Conservation (phyloP, 1,140 invertebrate species). For the Papilio glaucus region DNA sequence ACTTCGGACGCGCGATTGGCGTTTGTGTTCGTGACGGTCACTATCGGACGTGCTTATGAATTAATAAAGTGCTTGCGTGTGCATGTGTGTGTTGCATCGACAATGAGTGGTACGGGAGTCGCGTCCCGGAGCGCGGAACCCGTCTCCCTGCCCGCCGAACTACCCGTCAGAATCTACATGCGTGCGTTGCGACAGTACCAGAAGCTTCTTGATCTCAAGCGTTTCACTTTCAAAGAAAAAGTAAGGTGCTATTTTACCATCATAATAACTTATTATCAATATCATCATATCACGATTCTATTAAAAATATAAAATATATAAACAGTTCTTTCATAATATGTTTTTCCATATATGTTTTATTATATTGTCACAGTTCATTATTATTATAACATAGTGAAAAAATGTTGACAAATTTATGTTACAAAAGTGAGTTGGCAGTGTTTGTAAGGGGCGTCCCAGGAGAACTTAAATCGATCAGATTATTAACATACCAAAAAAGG, state of each 20-base stretch:
- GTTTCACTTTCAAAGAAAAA: slow-evolving; percentile 77
- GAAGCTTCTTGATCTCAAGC: slow-evolving; percentile 81
- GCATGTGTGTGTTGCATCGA: slow-evolving; percentile 58
- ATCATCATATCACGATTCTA: background rate
- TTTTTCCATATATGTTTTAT: slow-evolving; percentile 6
- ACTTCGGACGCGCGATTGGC: slow-evolving; percentile 79
- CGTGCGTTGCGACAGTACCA: slow-evolving; percentile 85
- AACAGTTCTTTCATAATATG: background rate
- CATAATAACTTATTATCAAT: background rate
- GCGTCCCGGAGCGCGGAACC: slow-evolving; percentile 63
- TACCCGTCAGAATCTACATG: slow-evolving; percentile 84
- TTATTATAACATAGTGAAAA: background rate
- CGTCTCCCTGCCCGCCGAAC: slow-evolving; percentile 81
- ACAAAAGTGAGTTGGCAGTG: no score
- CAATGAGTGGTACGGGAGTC: slow-evolving; percentile 73
- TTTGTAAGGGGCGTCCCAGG: no score
- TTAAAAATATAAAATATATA: background rate
- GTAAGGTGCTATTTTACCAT: slow-evolving; percentile 65
- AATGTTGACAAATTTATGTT: no score
- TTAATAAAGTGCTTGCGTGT: slow-evolving; percentile 53
- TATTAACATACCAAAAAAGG: no score
- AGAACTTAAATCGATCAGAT: no score
- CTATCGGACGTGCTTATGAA: slow-evolving; percentile 62
- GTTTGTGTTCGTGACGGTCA: slow-evolving; percentile 54
- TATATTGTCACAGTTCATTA: slow-evolving; percentile 1